Conservation (phyloP, 2,797 vertebrate species). For the Hydrolagus colliei region DNA sequence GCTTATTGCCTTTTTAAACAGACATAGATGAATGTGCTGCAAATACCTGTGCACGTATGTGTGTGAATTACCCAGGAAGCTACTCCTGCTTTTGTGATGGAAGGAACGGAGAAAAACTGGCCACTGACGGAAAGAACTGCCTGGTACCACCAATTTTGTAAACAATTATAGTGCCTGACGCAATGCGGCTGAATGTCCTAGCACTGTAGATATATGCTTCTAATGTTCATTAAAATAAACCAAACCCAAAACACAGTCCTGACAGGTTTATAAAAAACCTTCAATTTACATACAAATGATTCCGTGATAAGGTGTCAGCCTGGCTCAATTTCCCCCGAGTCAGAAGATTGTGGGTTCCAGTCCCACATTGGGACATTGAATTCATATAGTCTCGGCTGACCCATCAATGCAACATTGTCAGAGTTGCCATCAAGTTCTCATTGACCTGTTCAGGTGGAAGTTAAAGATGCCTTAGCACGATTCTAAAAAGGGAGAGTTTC, state of each 20-base stretch:
- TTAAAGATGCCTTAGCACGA: too few species aligned
- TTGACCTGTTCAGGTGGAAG: too few species aligned
- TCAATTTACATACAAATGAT: neutral
- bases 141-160: conserved; percentile 62
- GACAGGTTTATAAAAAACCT: conserved; percentile 36
- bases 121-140: conserved; percentile 73
- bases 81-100: conserved; percentile 90
- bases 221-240: conserved; percentile 27
- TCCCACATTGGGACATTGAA: too few species aligned
- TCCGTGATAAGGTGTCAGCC: too few species aligned
- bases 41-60: conserved; percentile 74
- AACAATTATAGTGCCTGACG: too few species aligned
- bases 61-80: conserved; percentile 80
- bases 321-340: too few species aligned
- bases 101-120: conserved; percentile 76
- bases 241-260: conserved; percentile 27
- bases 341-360: too few species aligned
- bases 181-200: too few species aligned
- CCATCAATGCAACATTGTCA: too few species aligned
- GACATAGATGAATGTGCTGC: conserved; percentile 86
- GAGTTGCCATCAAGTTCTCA: too few species aligned
- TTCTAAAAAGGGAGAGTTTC: too few species aligned
- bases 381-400: too few species aligned
- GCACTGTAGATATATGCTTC: neutral
- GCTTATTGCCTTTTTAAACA: conserved; percentile 41